A percentile compares a stretch with the other conserved stretches of the same genome.
Evolutionary conservation across 92 coral and sea anemone genomes (phyloP).

Genomic region (Diadumene lineata): DNA sequence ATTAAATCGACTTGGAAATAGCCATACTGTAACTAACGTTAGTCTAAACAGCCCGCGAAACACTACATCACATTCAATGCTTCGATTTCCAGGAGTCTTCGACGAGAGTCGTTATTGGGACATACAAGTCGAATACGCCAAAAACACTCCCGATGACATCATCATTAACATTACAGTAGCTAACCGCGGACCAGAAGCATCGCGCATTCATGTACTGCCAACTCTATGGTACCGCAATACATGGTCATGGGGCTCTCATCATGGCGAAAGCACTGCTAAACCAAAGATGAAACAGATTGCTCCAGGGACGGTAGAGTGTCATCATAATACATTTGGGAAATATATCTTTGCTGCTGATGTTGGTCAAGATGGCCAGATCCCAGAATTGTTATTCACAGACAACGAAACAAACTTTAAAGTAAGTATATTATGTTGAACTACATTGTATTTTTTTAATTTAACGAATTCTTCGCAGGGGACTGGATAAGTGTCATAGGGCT

Average conservation of each 20-base stretch:
- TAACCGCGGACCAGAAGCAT: conserved; percentile 93
- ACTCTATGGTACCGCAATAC: conserved; percentile 96
- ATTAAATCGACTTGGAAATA: no score
- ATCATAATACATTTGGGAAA: conserved; percentile 82
- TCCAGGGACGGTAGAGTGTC: conserved; percentile 75
- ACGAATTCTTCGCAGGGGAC: no score
- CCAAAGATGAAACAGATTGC: conserved; percentile 73
- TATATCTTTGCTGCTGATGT: conserved; percentile 79
- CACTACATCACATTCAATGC: background rate
- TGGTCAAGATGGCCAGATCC: conserved; percentile 64
- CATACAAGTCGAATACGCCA: conserved; percentile 86
- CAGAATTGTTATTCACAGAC: conserved; percentile 89
- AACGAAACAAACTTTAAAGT: conserved; percentile 92
- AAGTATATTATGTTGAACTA: background rate
- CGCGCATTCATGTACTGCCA: conserved; percentile 87
- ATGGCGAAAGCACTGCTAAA: conserved; percentile 86
- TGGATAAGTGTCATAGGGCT: no score
- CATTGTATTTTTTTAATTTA: no score
- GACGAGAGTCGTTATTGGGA: conserved; percentile 92
- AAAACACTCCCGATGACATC: conserved; percentile 88
- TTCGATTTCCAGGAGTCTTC: conserved; percentile 58
- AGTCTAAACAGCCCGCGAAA: no score
- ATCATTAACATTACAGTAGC: conserved; percentile 81
- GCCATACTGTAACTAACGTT: no score
- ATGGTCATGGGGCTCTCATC: conserved; percentile 97